Evolutionary conservation across 1,140 invertebrate species (phyloP).

Genomic region (Anagrus nilaparvatae): DNA sequence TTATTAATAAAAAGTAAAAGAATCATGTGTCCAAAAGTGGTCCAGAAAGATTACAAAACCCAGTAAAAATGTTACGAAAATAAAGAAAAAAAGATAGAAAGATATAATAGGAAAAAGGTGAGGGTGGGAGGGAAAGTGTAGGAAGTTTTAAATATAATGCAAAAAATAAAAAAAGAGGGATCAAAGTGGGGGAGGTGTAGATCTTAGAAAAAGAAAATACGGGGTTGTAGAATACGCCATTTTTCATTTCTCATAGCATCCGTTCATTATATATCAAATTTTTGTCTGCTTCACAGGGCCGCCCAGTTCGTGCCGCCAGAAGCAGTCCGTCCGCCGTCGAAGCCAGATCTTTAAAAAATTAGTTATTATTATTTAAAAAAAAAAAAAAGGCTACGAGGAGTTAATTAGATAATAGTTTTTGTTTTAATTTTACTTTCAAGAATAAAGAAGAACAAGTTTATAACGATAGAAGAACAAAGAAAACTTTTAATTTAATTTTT

Average conservation of each 20-base stretch:
- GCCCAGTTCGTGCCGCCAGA: slow-evolving; percentile 42
- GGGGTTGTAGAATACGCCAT: slow-evolving; percentile 7
- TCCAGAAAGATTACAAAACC: background rate
- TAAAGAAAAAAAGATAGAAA: background rate
- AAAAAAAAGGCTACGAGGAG: slow-evolving; percentile 29
- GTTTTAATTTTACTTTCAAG: no score
- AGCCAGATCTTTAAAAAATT: slow-evolving; percentile 25
- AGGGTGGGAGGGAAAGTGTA: slow-evolving; percentile 1
- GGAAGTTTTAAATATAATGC: background rate
- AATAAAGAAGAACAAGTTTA: no score
- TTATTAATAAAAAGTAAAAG: background rate
- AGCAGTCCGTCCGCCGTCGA: slow-evolving; percentile 43
- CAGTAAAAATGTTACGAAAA: background rate
- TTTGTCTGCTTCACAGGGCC: slow-evolving; percentile 30
- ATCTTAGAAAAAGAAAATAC: background rate
- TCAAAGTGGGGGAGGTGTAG: background rate
- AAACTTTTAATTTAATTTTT: no score
- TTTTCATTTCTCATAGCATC: background rate
- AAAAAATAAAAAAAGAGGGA: background rate
- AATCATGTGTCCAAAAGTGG: background rate
- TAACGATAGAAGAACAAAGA: no score
- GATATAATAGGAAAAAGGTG: background rate
- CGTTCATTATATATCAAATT: slow-evolving; percentile 16
- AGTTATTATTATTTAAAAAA: background rate
- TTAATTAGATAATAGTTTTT: slow-evolving; percentile 25